Conservation (phyloP, 2,888 invertebrate genomes). For the Philereme transversata region DNA sequence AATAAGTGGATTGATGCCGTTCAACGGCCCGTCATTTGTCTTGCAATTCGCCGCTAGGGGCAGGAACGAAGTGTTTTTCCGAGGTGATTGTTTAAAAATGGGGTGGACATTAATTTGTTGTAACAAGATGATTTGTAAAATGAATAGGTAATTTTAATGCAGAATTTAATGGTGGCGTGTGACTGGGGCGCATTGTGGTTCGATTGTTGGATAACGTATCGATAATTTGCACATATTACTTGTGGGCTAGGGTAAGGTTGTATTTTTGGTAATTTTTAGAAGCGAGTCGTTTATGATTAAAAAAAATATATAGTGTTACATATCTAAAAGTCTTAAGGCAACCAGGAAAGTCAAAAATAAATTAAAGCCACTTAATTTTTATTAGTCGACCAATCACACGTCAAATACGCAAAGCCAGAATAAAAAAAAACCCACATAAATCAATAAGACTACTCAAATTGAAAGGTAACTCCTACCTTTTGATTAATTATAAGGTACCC, state of each 20-base stretch:
- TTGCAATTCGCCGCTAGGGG: conserved; percentile 10
- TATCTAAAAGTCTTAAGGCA: too few relatives aligned
- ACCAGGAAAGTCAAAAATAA: too few relatives aligned
- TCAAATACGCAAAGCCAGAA: conserved; percentile 28
- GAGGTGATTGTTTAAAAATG: conserved; percentile 23
- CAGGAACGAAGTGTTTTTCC: conserved; percentile 15
- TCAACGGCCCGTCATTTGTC: conserved; percentile 43
- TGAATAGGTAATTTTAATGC: too few relatives aligned
- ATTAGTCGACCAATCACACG: conserved; percentile 22
- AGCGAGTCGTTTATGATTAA: too few relatives aligned
- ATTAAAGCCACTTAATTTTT: conserved; percentile 12
- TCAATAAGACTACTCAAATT: conserved; percentile 35
- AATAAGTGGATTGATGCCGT: conserved; percentile 78
- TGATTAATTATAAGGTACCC: conserved; percentile 23
- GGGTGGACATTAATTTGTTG: conserved; percentile 15
- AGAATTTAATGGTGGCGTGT: too few relatives aligned
- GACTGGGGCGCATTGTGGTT: too few relatives aligned
- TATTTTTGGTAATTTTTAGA: too few relatives aligned
- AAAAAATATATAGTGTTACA: too few relatives aligned
- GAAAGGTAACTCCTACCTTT: conserved; percentile 31
- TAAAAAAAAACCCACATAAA: conserved; percentile 35
- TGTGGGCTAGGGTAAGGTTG: too few relatives aligned
- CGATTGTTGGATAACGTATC: too few relatives aligned
- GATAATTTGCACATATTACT: too few relatives aligned
- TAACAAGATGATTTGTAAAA: conserved; percentile 13